Evolutionary conservation across 2,797 vertebrate genomes (phyloP).

Genomic region (Trematomus bernacchii): DNA sequence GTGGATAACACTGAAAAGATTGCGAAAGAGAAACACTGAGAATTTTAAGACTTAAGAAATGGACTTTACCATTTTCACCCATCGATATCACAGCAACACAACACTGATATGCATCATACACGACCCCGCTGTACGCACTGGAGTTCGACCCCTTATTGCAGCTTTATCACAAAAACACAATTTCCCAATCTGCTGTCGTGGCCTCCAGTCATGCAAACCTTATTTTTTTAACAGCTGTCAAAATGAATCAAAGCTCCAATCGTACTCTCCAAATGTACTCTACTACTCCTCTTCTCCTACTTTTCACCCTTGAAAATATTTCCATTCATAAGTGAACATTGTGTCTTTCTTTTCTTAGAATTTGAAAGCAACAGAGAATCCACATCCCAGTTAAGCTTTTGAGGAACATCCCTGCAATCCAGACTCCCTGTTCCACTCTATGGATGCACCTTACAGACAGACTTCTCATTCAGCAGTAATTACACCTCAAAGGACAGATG

Average conservation of each 20-base stretch:
- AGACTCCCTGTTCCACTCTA: background rate
- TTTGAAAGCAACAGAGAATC: constrained; percentile 63
- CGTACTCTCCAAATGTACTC: no score
- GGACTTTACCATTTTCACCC: background rate
- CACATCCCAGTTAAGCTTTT: constrained; percentile 58
- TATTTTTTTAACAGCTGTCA: no score
- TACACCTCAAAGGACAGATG: constrained; percentile 34
- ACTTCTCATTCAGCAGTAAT: constrained; percentile 46
- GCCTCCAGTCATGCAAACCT: background rate
- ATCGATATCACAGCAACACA: background rate
- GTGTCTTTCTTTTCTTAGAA: constrained; percentile 53
- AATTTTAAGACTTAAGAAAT: no score
- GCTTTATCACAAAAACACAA: background rate
- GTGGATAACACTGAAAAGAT: background rate
- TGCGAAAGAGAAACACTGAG: background rate
- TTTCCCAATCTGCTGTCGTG: background rate
- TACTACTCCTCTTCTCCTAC: background rate
- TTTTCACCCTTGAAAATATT: background rate
- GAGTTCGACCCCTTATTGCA: background rate
- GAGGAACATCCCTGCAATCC: background rate
- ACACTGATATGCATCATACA: background rate
- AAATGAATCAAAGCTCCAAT: background rate
- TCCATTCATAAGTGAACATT: constrained; percentile 2
- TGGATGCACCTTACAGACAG: constrained; percentile 39
- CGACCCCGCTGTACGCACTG: no score